Evolutionary conservation across 2,888 invertebrate genomes (phyloP).

Genomic region (Molanna angustata): DNA sequence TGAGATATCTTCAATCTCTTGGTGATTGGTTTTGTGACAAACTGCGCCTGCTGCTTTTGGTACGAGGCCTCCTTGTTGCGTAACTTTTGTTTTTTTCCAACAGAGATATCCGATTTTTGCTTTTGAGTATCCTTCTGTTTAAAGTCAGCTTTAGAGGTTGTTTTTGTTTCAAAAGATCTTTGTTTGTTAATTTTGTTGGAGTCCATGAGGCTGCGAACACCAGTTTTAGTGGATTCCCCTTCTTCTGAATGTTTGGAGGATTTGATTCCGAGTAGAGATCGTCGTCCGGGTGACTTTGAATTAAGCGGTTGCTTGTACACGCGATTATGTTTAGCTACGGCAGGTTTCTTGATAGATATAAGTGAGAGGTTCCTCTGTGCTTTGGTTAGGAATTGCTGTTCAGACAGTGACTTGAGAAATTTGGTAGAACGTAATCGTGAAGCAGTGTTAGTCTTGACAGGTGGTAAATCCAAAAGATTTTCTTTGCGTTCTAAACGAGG

Average conservation of each 20-base stretch:
- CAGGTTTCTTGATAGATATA: conserved; percentile 28
- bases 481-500: conserved; percentile 25
- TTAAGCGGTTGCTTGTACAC: conserved; percentile 16
- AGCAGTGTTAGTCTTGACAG: conserved; percentile 3
- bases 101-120: conserved; percentile 10
- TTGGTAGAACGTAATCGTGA: conserved; percentile 21
- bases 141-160: conserved; percentile 12
- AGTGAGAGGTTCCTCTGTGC: conserved; percentile 28
- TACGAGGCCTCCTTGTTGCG: conserved; percentile 19
- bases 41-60: conserved; percentile 28
- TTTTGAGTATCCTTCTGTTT: conserved; percentile 16
- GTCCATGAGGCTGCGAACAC: conserved; percentile 23
- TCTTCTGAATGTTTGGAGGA: not conserved
- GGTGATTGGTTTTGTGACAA: conserved; percentile 21
- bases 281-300: conserved; percentile 20
- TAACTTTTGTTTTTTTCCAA: conserved; percentile 11
- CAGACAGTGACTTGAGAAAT: conserved; percentile 19
- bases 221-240: conserved; percentile 12
- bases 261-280: conserved; percentile 16
- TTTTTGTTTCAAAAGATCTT: conserved; percentile 7
- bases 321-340: conserved; percentile 17
- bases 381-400: conserved; percentile 22
- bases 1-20: conserved; percentile 30
- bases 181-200: conserved; percentile 23
- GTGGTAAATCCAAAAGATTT: conserved; percentile 14